Evolutionary conservation across 2,797 vertebrate species (phyloP).

Genomic region (Protonibea diacanthus): DNA sequence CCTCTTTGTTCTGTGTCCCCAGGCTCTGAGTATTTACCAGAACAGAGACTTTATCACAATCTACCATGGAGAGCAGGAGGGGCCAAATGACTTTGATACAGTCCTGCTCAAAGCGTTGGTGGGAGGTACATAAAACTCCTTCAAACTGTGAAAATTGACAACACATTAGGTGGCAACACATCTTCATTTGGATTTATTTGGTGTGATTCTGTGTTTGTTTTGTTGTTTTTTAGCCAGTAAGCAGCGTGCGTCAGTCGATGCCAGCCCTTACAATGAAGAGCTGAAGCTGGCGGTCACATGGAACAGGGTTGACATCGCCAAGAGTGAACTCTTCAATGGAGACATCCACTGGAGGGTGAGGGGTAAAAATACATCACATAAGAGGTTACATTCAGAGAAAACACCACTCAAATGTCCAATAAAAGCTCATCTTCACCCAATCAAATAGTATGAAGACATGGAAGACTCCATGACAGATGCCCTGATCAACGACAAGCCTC

Average conservation of each 20-base stretch:
- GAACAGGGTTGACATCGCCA: conserved; percentile 95
- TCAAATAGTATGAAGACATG: conserved; percentile 87
- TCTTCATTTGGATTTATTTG: not conserved
- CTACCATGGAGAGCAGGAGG: conserved; percentile 88
- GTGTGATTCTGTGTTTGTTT: conserved; percentile 19
- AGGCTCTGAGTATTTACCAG: conserved; percentile 89
- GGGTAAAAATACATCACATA: not conserved
- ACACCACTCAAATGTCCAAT: not conserved
- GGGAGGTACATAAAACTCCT: conserved; percentile 79
- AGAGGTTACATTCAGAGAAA: conserved; percentile 1
- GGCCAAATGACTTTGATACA: conserved; percentile 91
- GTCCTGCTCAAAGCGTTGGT: conserved; percentile 91
- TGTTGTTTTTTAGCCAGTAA: conserved; percentile 84
- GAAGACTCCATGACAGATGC: conserved; percentile 91
- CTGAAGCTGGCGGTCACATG: conserved; percentile 92
- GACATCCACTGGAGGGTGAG: conserved; percentile 91
- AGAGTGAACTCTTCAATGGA: conserved; percentile 92
- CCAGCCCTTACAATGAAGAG: conserved; percentile 88
- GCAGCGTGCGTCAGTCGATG: conserved; percentile 72
- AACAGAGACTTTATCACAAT: conserved; percentile 88
- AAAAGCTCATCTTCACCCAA: not conserved
- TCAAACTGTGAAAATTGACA: not conserved
- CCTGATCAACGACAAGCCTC: conserved; percentile 89
- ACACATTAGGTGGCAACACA: not conserved
- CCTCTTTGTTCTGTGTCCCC: conserved; percentile 15